Conservation (phyloP, 2,113 vertebrate genomes). For the Python bivittatus region DNA sequence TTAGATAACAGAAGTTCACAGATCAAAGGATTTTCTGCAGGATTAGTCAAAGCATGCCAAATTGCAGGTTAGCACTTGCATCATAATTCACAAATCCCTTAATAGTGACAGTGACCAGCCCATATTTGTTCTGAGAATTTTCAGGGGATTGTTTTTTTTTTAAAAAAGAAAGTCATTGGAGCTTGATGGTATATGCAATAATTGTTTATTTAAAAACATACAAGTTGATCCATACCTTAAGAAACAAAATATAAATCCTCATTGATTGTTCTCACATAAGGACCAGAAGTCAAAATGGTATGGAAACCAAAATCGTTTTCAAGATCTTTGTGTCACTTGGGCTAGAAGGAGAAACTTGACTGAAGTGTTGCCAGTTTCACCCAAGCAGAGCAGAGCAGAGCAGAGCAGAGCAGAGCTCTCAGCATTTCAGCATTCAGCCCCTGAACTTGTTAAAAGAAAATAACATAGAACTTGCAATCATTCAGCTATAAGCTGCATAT, state of each 20-base stretch:
- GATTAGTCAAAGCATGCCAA: background rate
- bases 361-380: background rate
- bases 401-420: background rate
- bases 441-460: background rate
- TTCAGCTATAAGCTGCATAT: background rate
- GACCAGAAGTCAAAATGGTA: background rate
- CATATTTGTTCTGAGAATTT: background rate
- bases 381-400: too few species aligned
- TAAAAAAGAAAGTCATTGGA: background rate
- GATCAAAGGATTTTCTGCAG: background rate
- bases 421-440: background rate
- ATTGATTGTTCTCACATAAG: background rate
- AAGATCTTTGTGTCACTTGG: background rate
- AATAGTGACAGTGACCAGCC: background rate
- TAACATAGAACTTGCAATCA: background rate
- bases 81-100: background rate
- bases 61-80: background rate
- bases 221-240: background rate
- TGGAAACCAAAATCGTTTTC: background rate
- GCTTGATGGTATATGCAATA: background rate
- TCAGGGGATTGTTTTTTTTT: background rate
- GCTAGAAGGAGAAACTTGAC: background rate
- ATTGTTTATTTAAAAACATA: background rate
- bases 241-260: background rate
- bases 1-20: background rate